Evolutionary conservation across 30 jellyfish, hydroid and myxozoan genomes (phyloP).

Genomic region (Chrysaora quinquecirrha): DNA sequence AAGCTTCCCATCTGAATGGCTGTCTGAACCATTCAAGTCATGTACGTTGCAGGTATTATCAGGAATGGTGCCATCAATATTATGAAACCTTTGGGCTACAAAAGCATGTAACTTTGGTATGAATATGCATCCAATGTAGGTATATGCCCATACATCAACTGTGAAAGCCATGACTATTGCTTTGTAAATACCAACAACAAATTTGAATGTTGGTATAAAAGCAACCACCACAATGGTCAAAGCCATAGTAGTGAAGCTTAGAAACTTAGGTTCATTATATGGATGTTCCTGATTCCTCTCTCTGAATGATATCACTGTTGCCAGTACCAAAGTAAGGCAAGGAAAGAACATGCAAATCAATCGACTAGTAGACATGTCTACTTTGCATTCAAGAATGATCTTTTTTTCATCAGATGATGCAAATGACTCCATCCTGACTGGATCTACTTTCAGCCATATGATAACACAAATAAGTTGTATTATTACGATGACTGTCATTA

Average conservation of each 20-base stretch:
- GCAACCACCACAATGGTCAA: constrained; percentile 77
- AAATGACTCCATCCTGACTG: constrained; percentile 27
- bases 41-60: constrained; percentile 35
- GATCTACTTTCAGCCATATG: constrained; percentile 63
- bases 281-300: constrained; percentile 72
- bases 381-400: constrained; percentile 56
- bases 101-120: constrained; percentile 62
- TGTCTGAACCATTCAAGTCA: constrained; percentile 8
- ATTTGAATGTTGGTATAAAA: constrained; percentile 65
- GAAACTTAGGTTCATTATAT: constrained; percentile 54
- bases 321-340: constrained; percentile 33
- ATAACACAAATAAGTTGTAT: constrained; percentile 31
- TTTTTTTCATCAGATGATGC: constrained; percentile 29
- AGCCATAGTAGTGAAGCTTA: constrained; percentile 73
- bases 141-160: constrained; percentile 76
- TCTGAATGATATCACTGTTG: constrained; percentile 66
- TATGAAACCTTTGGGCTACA: constrained; percentile 34
- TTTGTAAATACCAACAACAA: constrained; percentile 71
- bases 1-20: not conserved
- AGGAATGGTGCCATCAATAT: not conserved
- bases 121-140: constrained; percentile 73
- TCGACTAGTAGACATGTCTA: constrained; percentile 49
- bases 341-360: constrained; percentile 69
- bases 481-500: constrained; percentile 29
- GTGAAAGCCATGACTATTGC: constrained; percentile 84